Evolutionary conservation across 2,113 vertebrate species (phyloP), one percentile per base, ranked within the genome.

Genomic region (Ranitomeya variabilis): DNA sequence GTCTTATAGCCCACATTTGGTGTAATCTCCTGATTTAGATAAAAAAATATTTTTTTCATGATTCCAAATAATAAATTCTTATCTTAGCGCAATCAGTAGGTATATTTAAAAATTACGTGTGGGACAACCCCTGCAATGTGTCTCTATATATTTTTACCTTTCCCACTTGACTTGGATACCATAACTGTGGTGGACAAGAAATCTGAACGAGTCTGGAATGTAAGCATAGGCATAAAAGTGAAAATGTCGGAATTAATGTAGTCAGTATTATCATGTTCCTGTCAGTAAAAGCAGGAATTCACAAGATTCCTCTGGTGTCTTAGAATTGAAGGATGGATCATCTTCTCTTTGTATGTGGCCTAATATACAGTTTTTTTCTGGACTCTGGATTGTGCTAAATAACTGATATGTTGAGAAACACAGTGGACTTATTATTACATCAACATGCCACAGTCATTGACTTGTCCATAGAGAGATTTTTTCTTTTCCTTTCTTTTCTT

Each of bases 221-320:
- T 86, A 64, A 77, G 64, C 59, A 62, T 11, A 86, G 52, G 55
- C 31, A 79, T 76, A 64, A 66, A 76, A 86, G 54, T 78, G 31
- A 13, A 78, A 76, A 86, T 79, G 45, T 78, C 85, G 79, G 19
- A 37, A 52, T 26, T 52, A 60, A 66, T 18, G 15, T 18, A 18
- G 6, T 18, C 79, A 62, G 16, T 81, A 26, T 62, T 81, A 81
- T 62, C 80, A 21, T 64, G 57, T 37, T 62, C 16, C 55, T 82
- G 80, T 82, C 80, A 21, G 7, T 60, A 57, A 21, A 62, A 82
- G 23, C 5, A 60, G 0, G 6, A 82, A 82, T 78, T 78, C 45
- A 54, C 51, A 78, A 54, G 51, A 78, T 54, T 55, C 51, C 19
- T 54, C 18, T 18, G n/a, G 19, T 78, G 76, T 78, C 76, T 18